phyloP scores from a whole-genome alignment of 2,888 invertebrate genomes.

The Troides helena region DNA sequence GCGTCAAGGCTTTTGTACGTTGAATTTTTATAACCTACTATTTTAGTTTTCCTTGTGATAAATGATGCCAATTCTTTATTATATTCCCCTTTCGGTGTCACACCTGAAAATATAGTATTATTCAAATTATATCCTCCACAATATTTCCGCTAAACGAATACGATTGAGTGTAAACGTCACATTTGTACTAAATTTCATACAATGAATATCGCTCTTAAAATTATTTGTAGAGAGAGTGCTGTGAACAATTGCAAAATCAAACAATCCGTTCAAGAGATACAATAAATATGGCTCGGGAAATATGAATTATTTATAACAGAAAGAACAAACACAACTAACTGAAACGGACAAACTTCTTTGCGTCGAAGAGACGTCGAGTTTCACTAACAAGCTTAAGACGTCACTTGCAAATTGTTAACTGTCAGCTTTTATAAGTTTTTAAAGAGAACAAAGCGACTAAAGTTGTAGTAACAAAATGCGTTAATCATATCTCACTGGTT shows the following conservation, averaged over 20 bases:
- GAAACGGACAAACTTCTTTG: constrained; percentile 37
- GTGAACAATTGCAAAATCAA: constrained; percentile 14
- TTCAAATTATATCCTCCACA: constrained; percentile 11
- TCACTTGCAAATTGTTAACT: constrained; percentile 39
- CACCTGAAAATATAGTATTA: constrained; percentile 40
- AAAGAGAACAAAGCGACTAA: constrained; percentile 28
- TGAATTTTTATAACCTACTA: constrained; percentile 62
- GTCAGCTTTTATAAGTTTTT: constrained; percentile 34
- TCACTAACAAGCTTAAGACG: constrained; percentile 43
- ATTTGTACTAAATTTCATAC: not conserved
- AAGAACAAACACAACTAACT: constrained; percentile 32
- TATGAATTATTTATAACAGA: constrained; percentile 32
- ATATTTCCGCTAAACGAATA: constrained; percentile 8
- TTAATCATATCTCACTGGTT: constrained; percentile 35
- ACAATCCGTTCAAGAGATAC: constrained; percentile 17
- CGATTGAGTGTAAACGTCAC: not conserved
- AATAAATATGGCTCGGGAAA: constrained; percentile 28
- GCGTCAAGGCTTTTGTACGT: constrained; percentile 55
- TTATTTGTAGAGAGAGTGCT: constrained; percentile 1
- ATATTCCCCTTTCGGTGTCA: constrained; percentile 51
- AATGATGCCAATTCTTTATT: constrained; percentile 64
- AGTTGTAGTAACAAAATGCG: constrained; percentile 36
- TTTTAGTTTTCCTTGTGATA: constrained; percentile 60
- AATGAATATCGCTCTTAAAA: not conserved
- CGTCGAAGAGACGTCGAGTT: constrained; percentile 34